A percentile compares a stretch with the other conserved stretches of the same genome.
Evolutionary conservation across 2,797 vertebrate species (phyloP).

Genomic region (Hydrophis major): DNA sequence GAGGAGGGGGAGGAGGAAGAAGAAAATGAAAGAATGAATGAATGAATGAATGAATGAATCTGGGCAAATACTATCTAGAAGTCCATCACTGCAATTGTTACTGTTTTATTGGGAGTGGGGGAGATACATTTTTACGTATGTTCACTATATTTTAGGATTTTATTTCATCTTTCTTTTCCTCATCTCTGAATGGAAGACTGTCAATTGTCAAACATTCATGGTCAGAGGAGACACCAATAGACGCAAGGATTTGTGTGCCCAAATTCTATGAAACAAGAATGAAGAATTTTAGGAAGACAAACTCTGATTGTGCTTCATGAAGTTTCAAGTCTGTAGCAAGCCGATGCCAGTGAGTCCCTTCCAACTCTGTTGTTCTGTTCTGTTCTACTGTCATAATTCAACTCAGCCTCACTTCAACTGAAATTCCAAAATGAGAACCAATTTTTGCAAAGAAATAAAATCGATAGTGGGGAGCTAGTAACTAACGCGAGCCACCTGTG

Average conservation of each 20-base stretch:
- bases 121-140: background rate
- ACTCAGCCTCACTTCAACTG: background rate
- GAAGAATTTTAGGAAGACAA: conserved; percentile 28
- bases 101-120: background rate
- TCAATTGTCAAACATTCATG: background rate
- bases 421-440: background rate
- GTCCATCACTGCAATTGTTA: background rate
- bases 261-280: background rate
- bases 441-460: background rate
- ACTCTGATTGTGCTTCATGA: background rate
- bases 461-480: background rate
- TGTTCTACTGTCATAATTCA: background rate
- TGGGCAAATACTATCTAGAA: background rate
- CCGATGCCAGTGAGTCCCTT: background rate
- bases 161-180: background rate
- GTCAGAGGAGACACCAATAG: background rate
- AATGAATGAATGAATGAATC: too few relatives aligned
- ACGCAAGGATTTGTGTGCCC: background rate
- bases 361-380: background rate
- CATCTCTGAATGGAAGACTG: background rate
- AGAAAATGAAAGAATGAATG: background rate
- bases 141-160: background rate
- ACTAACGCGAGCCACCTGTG: background rate
- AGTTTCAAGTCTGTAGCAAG: background rate
- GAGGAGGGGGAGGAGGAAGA: too few relatives aligned